Evolutionary conservation across 2,113 vertebrate genomes (phyloP).

Genomic region (Hylia prasina): DNA sequence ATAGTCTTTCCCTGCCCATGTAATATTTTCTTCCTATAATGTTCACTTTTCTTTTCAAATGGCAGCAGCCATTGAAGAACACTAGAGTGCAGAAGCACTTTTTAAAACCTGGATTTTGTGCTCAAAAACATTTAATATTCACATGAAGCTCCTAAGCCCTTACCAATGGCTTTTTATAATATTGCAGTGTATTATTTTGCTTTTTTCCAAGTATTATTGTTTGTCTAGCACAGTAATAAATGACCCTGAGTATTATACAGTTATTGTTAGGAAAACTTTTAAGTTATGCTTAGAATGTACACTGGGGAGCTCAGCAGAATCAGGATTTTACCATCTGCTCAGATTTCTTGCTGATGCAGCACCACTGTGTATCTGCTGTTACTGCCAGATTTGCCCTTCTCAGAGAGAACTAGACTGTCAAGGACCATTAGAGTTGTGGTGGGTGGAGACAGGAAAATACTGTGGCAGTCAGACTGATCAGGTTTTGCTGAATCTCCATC

Average conservation of each 20-base stretch:
- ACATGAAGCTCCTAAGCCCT: background rate
- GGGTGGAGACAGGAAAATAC: conserved; percentile 4
- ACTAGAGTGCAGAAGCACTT: background rate
- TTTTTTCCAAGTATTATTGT: background rate
- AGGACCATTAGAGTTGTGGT: background rate
- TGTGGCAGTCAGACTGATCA: background rate
- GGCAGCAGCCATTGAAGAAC: background rate
- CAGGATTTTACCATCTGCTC: background rate
- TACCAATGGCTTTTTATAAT: background rate
- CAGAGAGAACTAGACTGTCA: background rate
- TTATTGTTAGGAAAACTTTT: background rate
- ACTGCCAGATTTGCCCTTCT: background rate
- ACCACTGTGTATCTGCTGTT: background rate
- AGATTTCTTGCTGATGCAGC: background rate
- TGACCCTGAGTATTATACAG: background rate
- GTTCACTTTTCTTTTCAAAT: background rate
- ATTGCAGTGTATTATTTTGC: background rate
- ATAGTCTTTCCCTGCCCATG: background rate
- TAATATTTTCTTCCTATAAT: background rate
- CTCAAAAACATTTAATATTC: background rate
- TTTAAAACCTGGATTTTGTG: background rate
- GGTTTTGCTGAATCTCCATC: conserved; percentile 1
- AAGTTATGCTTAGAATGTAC: background rate
- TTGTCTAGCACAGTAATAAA: background rate
- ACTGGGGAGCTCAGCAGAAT: background rate